Evolutionary conservation across 1,140 invertebrate genomes (phyloP).

Genomic region (Macrobrachium nipponense): DNA sequence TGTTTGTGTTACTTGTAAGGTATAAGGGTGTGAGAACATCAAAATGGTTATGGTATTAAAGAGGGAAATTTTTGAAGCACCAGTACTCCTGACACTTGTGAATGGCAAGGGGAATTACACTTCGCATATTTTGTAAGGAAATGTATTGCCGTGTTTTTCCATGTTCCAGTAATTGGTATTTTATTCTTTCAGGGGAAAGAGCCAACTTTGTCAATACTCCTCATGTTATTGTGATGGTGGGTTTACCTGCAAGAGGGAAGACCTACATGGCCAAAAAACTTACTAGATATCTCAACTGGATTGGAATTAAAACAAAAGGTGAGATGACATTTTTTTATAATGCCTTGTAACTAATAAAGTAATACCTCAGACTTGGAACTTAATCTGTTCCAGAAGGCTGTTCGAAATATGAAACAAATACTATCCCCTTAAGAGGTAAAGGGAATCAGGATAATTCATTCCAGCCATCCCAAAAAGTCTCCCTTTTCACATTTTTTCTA

Average conservation of each 20-base stretch:
- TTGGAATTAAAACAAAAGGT: constrained; percentile 88
- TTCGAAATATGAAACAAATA: too few relatives aligned
- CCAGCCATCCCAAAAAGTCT: too few relatives aligned
- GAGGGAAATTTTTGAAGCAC: too few relatives aligned
- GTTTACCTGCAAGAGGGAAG: constrained; percentile 90
- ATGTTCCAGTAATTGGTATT: constrained; percentile 63
- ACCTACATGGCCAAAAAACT: constrained; percentile 90
- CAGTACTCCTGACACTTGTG: neutral
- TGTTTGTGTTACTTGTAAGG: too few relatives aligned
- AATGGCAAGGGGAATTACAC: neutral
- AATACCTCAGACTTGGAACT: too few relatives aligned
- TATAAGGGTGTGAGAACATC: too few relatives aligned
- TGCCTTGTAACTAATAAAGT: neutral
- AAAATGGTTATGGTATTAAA: too few relatives aligned
- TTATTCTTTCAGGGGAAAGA: constrained; percentile 79
- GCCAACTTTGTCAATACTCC: constrained; percentile 88
- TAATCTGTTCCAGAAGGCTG: too few relatives aligned
- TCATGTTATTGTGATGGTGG: constrained; percentile 89
- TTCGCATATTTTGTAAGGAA: neutral
- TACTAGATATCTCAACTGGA: constrained; percentile 90
- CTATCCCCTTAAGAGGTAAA: too few relatives aligned
- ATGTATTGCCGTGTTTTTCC: neutral
- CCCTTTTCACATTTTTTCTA: too few relatives aligned
- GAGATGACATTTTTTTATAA: constrained; percentile 51
- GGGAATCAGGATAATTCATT: too few relatives aligned